Evolutionary conservation across 2,888 invertebrate genomes (phyloP).

Genomic region (Tromatobia lineatoria): DNA sequence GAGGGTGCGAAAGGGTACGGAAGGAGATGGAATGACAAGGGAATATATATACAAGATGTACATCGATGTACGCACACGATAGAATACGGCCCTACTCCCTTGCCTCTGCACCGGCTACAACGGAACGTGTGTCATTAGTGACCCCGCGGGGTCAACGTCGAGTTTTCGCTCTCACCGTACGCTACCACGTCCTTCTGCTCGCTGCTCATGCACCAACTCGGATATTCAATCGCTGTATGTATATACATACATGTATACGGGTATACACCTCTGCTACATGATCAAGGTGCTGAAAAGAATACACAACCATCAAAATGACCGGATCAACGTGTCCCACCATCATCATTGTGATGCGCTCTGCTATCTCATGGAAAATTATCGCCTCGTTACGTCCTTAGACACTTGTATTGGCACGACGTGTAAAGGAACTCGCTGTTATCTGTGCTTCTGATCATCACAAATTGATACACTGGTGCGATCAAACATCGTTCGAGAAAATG

Average conservation of each 20-base stretch:
- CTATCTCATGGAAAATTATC: conserved; percentile 44
- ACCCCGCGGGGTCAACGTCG: conserved; percentile 77
- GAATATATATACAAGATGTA: conserved; percentile 58
- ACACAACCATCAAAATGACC: conserved; percentile 32
- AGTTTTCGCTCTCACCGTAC: conserved; percentile 80
- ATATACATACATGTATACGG: not conserved
- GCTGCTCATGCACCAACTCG: conserved; percentile 45
- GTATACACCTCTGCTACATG: not conserved
- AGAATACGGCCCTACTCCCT: conserved; percentile 46
- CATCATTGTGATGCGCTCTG: conserved; percentile 41
- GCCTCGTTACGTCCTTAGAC: conserved; percentile 49
- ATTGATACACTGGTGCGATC: not conserved
- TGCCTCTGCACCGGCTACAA: conserved; percentile 56
- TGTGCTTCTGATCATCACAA: conserved; percentile 13
- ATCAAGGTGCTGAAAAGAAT: conserved; percentile 14
- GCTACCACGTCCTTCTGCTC: conserved; percentile 60
- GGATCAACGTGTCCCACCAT: conserved; percentile 43
- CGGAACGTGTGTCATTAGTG: conserved; percentile 83
- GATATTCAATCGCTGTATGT: not conserved
- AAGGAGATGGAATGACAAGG: conserved; percentile 9
- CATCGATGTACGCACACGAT: conserved; percentile 63
- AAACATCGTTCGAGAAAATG: not conserved
- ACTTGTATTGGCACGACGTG: not conserved
- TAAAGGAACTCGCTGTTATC: not conserved
- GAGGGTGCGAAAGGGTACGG: conserved; percentile 18